Percentiles rank a stretch among this genome's conserved stretches.
Conservation (phyloP, 1,140 invertebrate species). For the Drosophila lacteicornis region DNA sequence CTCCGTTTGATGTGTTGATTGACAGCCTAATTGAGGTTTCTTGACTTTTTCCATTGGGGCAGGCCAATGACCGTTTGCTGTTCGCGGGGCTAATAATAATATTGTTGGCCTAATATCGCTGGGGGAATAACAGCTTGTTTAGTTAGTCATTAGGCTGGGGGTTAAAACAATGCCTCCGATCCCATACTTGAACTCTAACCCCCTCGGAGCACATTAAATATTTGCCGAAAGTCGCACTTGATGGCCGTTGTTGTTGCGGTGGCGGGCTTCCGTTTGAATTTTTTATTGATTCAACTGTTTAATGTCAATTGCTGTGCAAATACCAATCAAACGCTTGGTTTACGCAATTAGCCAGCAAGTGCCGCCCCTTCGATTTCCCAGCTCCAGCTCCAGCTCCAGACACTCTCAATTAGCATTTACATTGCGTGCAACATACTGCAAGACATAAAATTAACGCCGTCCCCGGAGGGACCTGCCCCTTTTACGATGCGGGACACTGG, state of each 20-base stretch:
- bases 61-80: constrained; percentile 65
- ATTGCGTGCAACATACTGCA: constrained; percentile 76
- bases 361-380: constrained; percentile 25
- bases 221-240: constrained; percentile 69
- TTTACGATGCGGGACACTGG: neutral
- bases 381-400: constrained; percentile 9
- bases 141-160: constrained; percentile 50
- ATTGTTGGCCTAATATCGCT: constrained; percentile 57
- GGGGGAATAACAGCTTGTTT: constrained; percentile 38
- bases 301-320: constrained; percentile 80
- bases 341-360: constrained; percentile 75
- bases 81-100: constrained; percentile 68
- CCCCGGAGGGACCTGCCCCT: neutral
- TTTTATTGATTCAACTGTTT: constrained; percentile 80
- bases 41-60: constrained; percentile 55
- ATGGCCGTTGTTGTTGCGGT: constrained; percentile 15
- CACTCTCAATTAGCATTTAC: constrained; percentile 73
- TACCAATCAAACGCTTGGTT: constrained; percentile 78
- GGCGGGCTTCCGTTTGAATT: constrained; percentile 66
- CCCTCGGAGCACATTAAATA: constrained; percentile 60
- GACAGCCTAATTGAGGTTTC: constrained; percentile 81
- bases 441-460: constrained; percentile 71
- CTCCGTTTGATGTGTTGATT: constrained; percentile 64
- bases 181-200: neutral
- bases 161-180: constrained; percentile 7